These are phyloP conservation scores for Diplodus puntazzo DNA, from an alignment of 2,797 vertebrate species.

Conservation along the genomic window DNA sequence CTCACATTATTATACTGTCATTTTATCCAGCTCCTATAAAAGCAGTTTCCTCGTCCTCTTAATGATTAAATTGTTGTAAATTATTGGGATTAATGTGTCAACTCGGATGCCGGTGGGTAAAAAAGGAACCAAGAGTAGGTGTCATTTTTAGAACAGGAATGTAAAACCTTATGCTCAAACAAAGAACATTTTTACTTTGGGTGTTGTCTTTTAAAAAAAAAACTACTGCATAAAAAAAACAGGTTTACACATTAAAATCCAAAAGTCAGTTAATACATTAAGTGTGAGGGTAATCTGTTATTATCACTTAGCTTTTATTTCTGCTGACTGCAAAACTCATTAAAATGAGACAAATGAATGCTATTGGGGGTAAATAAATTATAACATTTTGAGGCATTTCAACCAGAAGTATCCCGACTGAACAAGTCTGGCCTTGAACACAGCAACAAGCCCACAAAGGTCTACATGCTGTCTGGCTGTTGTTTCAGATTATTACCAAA, in stretches of 20 bases:
- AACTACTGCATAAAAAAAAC: too few species aligned
- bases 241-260: neutral
- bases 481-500: constrained; percentile 22
- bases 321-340: constrained; percentile 8
- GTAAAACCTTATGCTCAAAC: too few species aligned
- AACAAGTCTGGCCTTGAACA: constrained; percentile 29
- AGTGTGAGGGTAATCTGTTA: neutral
- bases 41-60: neutral
- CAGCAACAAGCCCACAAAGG: constrained; percentile 7
- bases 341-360: neutral
- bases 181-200: too few species aligned
- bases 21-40: neutral
- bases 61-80: neutral
- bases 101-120: neutral
- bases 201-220: too few species aligned
- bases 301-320: constrained; percentile 1
- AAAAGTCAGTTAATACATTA: neutral
- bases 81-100: neutral
- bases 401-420: neutral
- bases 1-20: neutral
- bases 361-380: too few species aligned
- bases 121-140: neutral
- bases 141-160: neutral
- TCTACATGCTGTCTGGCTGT: neutral
- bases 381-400: neutral